Evolutionary conservation across 2,113 vertebrate species (phyloP).

Genomic region (Dasyurus viverrinus): DNA sequence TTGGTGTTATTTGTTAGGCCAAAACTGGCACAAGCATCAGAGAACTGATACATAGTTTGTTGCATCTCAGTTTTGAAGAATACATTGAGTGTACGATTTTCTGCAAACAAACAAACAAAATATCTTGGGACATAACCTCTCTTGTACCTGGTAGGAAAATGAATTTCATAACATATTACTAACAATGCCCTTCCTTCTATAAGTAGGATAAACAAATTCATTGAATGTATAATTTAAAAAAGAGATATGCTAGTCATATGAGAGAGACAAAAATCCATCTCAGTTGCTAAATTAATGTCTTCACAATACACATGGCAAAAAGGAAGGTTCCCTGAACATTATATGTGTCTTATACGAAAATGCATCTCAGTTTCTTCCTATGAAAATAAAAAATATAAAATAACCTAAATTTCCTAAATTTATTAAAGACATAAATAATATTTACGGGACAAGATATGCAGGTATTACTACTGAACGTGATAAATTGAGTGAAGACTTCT

Average conservation of each 20-base stretch:
- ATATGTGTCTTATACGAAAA: neutral
- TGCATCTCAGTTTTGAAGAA: too few species aligned
- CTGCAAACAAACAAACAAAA: too few species aligned
- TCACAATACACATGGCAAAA: neutral
- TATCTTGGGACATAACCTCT: too few species aligned
- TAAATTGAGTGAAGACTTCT: too few species aligned
- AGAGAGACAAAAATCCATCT: neutral
- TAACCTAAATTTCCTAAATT: neutral
- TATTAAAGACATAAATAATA: neutral
- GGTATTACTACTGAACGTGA: neutral
- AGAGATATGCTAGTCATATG: neutral
- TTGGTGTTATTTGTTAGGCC: too few species aligned
- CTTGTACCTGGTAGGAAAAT: neutral
- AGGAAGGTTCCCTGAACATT: neutral
- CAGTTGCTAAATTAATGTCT: neutral
- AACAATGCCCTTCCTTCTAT: neutral
- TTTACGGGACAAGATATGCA: neutral
- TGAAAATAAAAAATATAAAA: neutral
- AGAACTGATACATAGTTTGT: too few species aligned
- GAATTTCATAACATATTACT: neutral
- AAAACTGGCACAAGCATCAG: too few species aligned
- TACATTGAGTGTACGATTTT: too few species aligned
- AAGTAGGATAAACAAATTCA: neutral
- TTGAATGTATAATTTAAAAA: neutral
- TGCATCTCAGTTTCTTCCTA: neutral